Conservation (phyloP, 2,113 vertebrate species). For the Apaloderma vittatum region DNA sequence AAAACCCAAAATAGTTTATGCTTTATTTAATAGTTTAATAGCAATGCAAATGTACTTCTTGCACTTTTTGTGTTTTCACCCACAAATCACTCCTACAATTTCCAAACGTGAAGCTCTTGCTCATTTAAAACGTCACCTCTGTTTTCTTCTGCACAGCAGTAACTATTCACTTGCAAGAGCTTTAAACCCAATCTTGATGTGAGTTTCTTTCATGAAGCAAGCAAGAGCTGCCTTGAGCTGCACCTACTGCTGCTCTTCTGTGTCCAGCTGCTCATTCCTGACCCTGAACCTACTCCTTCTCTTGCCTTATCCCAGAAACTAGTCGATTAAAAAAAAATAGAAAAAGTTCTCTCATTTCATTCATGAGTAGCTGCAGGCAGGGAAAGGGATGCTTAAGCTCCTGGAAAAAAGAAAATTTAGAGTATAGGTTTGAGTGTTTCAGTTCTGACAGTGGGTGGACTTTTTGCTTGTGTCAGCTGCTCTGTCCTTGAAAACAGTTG, state of each 20-base stretch:
- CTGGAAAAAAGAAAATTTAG: slow-evolving; percentile 34
- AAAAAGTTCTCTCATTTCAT: not conserved
- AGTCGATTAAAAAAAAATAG: not conserved
- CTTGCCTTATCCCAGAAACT: not conserved
- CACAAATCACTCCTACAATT: not conserved
- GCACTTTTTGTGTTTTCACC: not conserved
- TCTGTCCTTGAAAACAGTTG: not conserved
- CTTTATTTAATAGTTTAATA: not conserved
- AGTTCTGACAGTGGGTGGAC: not conserved
- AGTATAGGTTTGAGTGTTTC: not conserved
- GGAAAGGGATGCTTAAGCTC: not conserved
- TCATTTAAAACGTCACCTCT: not conserved
- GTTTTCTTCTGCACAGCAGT: not conserved
- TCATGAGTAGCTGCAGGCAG: not conserved
- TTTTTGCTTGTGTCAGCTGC: not conserved
- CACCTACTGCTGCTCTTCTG: not conserved
- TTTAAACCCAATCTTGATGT: not conserved
- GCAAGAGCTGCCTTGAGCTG: not conserved
- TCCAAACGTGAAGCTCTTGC: not conserved
- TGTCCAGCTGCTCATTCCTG: not conserved
- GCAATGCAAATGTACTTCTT: not conserved
- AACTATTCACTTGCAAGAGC: not conserved
- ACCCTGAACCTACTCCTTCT: not conserved
- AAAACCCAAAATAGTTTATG: not conserved
- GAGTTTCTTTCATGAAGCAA: not conserved